Percentiles rank a stretch among this genome's conserved stretches.
These are phyloP conservation scores for Bimastos eiseni DNA, from an alignment of 2,888 invertebrate species.

Conservation along the genomic window DNA sequence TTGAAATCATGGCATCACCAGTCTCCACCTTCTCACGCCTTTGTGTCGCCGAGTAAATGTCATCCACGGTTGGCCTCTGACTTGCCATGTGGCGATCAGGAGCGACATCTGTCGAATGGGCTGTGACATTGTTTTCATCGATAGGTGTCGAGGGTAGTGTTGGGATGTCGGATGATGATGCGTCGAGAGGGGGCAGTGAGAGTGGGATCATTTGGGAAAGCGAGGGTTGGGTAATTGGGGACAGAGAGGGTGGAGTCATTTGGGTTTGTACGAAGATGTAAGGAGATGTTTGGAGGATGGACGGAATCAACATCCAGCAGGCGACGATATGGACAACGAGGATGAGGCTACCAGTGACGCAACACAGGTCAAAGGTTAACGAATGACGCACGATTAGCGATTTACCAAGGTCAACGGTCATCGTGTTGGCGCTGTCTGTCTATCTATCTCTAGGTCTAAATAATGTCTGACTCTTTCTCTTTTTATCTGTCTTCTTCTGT, in stretches of 20 bases:
- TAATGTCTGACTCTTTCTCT: too few relatives aligned
- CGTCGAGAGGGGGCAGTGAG: not conserved
- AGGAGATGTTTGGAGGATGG: not conserved
- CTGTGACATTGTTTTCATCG: not conserved
- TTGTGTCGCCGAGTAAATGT: not conserved
- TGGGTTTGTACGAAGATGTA: not conserved
- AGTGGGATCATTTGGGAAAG: too few relatives aligned
- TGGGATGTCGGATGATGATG: not conserved
- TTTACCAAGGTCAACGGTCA: not conserved
- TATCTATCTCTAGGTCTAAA: not conserved
- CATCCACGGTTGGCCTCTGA: not conserved
- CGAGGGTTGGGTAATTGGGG: too few relatives aligned
- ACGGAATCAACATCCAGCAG: not conserved
- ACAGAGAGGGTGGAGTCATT: not conserved
- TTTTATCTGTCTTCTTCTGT: not conserved
- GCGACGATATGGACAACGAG: not conserved
- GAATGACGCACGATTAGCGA: not conserved
- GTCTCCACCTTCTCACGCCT: not conserved
- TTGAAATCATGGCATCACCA: not conserved
- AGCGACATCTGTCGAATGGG: not conserved
- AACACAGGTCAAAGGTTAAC: conserved; percentile 16
- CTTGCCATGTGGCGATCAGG: not conserved
- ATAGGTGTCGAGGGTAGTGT: not conserved
- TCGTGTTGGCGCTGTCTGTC: not conserved
- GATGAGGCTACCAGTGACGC: not conserved